phyloP scores from a whole-genome alignment of 2,888 invertebrate genomes.

The Lordiphosa andalusiaca region DNA sequence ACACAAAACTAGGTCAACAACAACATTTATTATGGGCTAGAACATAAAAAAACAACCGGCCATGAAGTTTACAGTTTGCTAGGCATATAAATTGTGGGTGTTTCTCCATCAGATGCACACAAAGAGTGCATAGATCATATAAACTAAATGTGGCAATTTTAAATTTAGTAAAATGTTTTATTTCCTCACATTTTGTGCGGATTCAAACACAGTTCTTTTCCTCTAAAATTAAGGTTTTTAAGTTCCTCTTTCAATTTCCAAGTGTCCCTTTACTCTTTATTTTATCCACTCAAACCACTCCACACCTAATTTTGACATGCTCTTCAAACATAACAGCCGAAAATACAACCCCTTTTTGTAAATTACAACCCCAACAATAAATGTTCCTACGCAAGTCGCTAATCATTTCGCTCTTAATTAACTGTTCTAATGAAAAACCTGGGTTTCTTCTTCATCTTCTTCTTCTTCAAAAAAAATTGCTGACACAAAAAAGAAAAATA shows the following conservation, averaged over 20 bases:
- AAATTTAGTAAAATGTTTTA: background rate
- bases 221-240: too few species aligned
- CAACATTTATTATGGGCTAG: constrained; percentile 33
- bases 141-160: background rate
- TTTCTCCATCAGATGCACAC: background rate
- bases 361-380: too few species aligned
- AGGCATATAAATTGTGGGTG: constrained; percentile 6
- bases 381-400: constrained; percentile 33
- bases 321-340: background rate
- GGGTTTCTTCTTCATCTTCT: constrained; percentile 29
- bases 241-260: too few species aligned
- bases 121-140: constrained; percentile 6
- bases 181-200: too few species aligned
- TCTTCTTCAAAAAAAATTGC: constrained; percentile 26
- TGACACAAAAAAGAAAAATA: constrained; percentile 34
- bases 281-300: background rate
- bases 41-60: constrained; percentile 26
- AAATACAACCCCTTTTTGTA: too few species aligned
- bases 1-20: constrained; percentile 12
- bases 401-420: constrained; percentile 68
- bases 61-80: constrained; percentile 11
- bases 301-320: constrained; percentile 6
- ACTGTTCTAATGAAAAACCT: constrained; percentile 60
- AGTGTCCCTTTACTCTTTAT: background rate
- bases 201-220: too few species aligned